These are phyloP conservation scores for Erynnis tages DNA, from an alignment of 2,888 invertebrate species.

Conservation along the genomic window DNA sequence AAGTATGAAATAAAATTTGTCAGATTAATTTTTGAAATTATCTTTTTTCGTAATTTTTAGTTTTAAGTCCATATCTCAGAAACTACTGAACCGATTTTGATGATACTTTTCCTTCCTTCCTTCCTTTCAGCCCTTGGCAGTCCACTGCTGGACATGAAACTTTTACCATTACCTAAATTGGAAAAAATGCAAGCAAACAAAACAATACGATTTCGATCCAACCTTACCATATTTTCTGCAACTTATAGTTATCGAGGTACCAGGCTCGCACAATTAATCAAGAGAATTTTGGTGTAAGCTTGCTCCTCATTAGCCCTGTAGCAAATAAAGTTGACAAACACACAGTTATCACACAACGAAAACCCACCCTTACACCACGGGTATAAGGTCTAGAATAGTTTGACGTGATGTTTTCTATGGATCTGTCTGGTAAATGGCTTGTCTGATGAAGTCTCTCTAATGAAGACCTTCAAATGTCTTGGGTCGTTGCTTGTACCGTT, in stretches of 20 bases:
- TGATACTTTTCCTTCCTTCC: no score
- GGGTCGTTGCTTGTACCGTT: constrained; percentile 6
- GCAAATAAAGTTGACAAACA: constrained; percentile 21
- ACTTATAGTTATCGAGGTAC: constrained; percentile 10
- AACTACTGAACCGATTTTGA: no score
- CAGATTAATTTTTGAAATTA: no score
- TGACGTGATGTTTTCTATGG: constrained; percentile 4
- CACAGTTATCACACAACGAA: background rate
- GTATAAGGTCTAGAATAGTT: background rate
- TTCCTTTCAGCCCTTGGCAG: no score
- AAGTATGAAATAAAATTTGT: no score
- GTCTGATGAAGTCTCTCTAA: constrained; percentile 16
- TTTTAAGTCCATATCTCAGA: no score
- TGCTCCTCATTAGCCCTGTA: constrained; percentile 11
- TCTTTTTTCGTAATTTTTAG: no score
- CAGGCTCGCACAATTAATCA: constrained; percentile 18
- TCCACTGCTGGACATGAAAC: no score
- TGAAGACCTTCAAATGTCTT: constrained; percentile 17
- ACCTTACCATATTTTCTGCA: no score
- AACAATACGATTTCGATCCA: no score
- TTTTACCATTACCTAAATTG: no score
- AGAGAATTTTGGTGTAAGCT: constrained; percentile 19
- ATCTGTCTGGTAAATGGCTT: constrained; percentile 11
- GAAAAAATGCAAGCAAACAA: no score
- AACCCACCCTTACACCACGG: background rate